These are phyloP conservation scores for Trogon surrucura DNA, from an alignment of 2,113 vertebrate genomes.

Conservation along the genomic window DNA sequence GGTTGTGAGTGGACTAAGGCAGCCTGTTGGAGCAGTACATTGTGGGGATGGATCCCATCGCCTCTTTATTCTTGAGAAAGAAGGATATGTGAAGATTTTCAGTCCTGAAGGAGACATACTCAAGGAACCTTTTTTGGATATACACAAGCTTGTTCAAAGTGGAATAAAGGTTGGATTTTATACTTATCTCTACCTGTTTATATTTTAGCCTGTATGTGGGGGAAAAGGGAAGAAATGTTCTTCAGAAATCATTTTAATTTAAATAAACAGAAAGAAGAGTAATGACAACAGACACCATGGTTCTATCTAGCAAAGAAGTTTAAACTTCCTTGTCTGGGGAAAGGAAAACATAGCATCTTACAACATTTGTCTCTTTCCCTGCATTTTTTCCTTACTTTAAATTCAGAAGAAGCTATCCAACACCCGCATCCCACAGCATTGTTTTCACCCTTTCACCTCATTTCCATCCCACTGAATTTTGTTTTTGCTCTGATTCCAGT, in stretches of 20 bases:
- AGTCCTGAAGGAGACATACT: conserved; percentile 88
- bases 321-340: neutral
- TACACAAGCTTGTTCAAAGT: conserved; percentile 98
- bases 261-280: neutral
- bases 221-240: neutral
- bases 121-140: conserved; percentile 96
- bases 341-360: neutral
- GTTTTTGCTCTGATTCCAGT: neutral
- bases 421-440: neutral
- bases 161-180: conserved; percentile 93
- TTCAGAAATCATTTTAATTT: neutral
- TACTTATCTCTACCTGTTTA: conserved; percentile 57
- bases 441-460: neutral
- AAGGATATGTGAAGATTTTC: conserved; percentile 94
- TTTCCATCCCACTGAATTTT: neutral
- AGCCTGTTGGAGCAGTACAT: conserved; percentile 89
- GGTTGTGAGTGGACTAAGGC: conserved; percentile 89
- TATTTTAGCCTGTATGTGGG: neutral
- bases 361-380: neutral
- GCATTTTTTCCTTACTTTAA: neutral
- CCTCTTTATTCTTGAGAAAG: conserved; percentile 96
- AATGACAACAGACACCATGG: neutral
- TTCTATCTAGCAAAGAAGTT: neutral
- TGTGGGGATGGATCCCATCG: conserved; percentile 94
- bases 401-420: neutral